Base-by-base conservation (phyloP, 2,888 invertebrate species). In the Argyra leucocephala region DNA sequence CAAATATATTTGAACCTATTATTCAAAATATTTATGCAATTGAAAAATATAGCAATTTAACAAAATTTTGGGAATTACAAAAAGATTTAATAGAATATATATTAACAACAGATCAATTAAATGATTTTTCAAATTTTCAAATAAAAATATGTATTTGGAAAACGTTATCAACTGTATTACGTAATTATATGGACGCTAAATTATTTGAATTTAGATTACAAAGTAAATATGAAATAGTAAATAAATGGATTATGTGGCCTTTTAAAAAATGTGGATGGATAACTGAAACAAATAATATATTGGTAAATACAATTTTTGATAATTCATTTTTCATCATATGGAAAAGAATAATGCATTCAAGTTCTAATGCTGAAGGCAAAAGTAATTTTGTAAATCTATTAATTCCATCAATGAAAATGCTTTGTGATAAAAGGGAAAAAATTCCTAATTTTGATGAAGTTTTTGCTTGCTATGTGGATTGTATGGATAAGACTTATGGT, bases 201-300 rank as follows among this genome's bases (percentile, higher is more conserved):
- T 59, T 71, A 0, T 71, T 75, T 22, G 72, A 74, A 15, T 73
- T 73, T 48, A 73, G 76, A 5, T 69, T 74, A 26, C 69, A 69
- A 1, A 70, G 72, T 21, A 72, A 72, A 68, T 72, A 74, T 1
- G 48, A 62, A 4, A 61, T 75, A 12, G 22, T 79, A 63, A 75
- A 75, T 62, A 69, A 69, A 0, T 78, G 77, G 77, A 70, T 77
- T 0, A 26, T 77, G 3, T 79, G 79, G 78, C 78, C 78, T 0
- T 63, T 78, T 10, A 73, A 74, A 15, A 69, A 71, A 0, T 72
- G 70, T 48, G 69, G n/a, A 15, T n/a, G 15, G 61, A 21, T 22
- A 71, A 72, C 15, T 74, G 76, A 64, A 73, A 74, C 0, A 74
- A 72, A 0, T 63, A 63, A 18, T 74, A 1, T 1, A 18, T 15